Evolutionary conservation across 2,113 vertebrate genomes (phyloP), one percentile per base, ranked within the genome.

Genomic region (Cichladusa arquata): DNA sequence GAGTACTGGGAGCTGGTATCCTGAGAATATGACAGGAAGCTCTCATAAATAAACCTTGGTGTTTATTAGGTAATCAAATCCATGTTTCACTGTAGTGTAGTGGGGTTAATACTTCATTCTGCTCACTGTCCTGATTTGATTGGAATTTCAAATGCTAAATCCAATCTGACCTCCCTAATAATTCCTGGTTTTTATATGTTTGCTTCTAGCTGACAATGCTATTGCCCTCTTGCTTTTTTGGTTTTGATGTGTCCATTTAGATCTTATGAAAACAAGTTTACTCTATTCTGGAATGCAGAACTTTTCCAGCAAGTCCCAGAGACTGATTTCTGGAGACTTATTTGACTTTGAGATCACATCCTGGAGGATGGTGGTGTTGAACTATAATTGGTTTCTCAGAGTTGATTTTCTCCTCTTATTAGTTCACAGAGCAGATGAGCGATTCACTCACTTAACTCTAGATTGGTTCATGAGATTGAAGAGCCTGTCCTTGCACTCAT

Each of bases 391-490:
- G 33, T 93, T 96, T 96, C 77, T 92, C 74, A 73, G 88, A 86
- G 74, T 56, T 95, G 67, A 93, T 95, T 96, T 95, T 95, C 58
- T 96, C 42, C 24, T 77, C 64, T 57, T 92, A 78, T 96, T 95
- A 94, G 80, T 60, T 92, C 87, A 81, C 28, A 62, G 6, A 8
- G 31, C 54, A 86, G 83, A 66, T 92, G 82, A 93, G 73, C 0
- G 2, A 93, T 90, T 96, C 93, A 95, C 36, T 93, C 84, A 65
- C 71, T 95, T 83, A 96, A 69, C 71, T 95, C 88, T 77, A 86
- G 84, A 93, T 87, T 92, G 96, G 71, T 57, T 90, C 67, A 19
- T 64, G 76, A 91, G 91, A 93, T 96, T 95, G 70, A 96, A 95
- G 60, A 92, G 61, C 51, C 47, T 8, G 60, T 88, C 14, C 80